phyloP scores from a whole-genome alignment of 2,113 vertebrate genomes.

The Gymnarchus niloticus region DNA sequence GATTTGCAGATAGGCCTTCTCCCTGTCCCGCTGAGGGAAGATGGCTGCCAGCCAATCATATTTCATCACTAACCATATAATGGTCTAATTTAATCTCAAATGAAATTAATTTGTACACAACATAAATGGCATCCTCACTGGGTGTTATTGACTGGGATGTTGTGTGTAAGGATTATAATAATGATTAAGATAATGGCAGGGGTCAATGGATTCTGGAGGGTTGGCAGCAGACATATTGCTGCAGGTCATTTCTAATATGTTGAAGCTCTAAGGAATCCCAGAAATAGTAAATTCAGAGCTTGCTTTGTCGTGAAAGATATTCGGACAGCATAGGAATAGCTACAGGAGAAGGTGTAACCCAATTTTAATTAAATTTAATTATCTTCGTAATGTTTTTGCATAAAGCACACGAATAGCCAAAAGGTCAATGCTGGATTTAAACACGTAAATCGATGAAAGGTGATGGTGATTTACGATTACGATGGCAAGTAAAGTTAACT shows the following conservation, averaged over 20 bases:
- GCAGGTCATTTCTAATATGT: not conserved
- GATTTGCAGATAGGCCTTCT: not conserved
- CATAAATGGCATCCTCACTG: not conserved
- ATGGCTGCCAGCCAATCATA: constrained; percentile 12
- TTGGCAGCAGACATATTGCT: not conserved
- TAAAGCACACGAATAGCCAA: not conserved
- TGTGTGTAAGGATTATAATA: constrained; percentile 11
- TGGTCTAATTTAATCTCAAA: constrained; percentile 10
- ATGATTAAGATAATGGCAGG: not conserved
- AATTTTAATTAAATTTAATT: not conserved
- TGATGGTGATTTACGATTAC: not conserved
- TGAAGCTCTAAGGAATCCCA: not conserved
- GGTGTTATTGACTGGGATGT: constrained; percentile 2
- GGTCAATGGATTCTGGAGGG: constrained; percentile 3
- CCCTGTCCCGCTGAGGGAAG: not conserved
- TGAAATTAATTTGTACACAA: constrained; percentile 9
- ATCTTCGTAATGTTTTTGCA: not conserved
- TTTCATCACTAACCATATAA: constrained; percentile 9
- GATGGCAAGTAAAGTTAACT: not conserved
- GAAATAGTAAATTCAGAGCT: not conserved
- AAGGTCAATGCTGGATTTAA: not conserved
- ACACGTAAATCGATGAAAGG: not conserved
- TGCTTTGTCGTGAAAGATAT: not conserved
- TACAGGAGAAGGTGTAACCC: not conserved
- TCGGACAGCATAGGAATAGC: not conserved